Conservation (phyloP, 2,797 vertebrate genomes). For the Pipistrellus pygmaeus region DNA sequence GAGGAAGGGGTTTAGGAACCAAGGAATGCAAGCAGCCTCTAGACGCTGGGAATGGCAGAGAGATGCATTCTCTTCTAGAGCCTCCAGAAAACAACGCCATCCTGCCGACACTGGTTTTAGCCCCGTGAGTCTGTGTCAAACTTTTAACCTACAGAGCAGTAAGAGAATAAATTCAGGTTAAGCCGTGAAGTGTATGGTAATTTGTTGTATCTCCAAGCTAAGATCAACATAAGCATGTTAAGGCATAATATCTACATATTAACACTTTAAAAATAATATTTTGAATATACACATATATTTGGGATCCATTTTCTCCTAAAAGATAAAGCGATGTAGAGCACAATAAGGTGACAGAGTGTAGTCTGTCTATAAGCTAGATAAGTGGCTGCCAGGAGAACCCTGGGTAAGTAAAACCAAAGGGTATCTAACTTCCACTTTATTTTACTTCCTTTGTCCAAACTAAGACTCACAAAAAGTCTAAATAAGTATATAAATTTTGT, state of each 20-base stretch:
- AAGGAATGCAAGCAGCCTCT: not conserved
- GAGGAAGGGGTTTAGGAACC: not conserved
- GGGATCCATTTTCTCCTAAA: not conserved
- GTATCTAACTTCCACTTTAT: not conserved
- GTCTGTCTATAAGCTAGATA: not conserved
- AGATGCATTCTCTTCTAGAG: not conserved
- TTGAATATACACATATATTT: not conserved
- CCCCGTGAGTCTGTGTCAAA: not conserved
- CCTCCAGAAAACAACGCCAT: not conserved
- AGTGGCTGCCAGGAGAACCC: not conserved
- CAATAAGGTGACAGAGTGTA: not conserved
- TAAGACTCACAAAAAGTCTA: not conserved
- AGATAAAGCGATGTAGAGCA: not conserved
- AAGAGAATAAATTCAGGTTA: not conserved
- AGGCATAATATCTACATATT: not conserved
- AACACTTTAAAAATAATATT: not conserved
- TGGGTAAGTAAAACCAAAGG: not conserved
- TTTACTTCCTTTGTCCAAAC: conserved; percentile 8
- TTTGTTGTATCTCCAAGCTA: not conserved
- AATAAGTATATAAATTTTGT: too few species aligned
- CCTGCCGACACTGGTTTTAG: not conserved
- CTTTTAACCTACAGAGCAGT: not conserved
- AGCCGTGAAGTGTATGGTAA: not conserved
- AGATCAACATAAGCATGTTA: not conserved
- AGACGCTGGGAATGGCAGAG: not conserved